Evolutionary conservation across 2,797 vertebrate species (phyloP).

Genomic region (Phrynocephalus vlangalii): DNA sequence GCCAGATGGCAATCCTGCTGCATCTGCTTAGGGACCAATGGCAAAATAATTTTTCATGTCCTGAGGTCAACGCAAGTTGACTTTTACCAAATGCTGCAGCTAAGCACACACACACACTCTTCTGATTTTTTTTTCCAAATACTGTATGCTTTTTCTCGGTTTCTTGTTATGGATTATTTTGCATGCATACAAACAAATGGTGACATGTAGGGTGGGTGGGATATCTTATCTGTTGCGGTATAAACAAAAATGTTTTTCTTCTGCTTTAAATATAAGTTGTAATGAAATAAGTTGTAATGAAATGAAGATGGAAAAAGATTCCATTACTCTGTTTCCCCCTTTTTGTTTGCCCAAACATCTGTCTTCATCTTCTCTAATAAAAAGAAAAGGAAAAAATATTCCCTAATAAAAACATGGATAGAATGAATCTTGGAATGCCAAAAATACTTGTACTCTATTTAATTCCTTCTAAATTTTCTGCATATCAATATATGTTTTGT

Average conservation of each 20-base stretch:
- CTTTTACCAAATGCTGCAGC: constrained; percentile 6
- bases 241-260: not conserved
- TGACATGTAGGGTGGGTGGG: not conserved
- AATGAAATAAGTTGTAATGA: too few species aligned
- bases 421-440: too few species aligned
- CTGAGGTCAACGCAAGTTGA: constrained; percentile 33
- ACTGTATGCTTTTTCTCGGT: not conserved
- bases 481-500: too few species aligned
- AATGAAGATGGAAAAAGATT: not conserved
- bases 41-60: constrained; percentile 28
- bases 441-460: too few species aligned
- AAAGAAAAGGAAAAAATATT: not conserved
- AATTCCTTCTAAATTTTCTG: too few species aligned
- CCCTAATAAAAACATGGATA: too few species aligned
- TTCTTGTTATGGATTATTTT: not conserved
- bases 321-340: not conserved
- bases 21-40: constrained; percentile 9
- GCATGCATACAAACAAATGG: not conserved
- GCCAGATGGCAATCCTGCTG: constrained; percentile 29
- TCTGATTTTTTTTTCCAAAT: not conserved
- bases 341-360: constrained; percentile 36
- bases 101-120: not conserved
- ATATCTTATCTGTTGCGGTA: not conserved
- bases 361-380: constrained; percentile 5
- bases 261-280: not conserved